Percentiles rank a stretch among this genome's conserved stretches.
phyloP scores from a whole-genome alignment of 2,113 vertebrate genomes.

The Poecile atricapillus region DNA sequence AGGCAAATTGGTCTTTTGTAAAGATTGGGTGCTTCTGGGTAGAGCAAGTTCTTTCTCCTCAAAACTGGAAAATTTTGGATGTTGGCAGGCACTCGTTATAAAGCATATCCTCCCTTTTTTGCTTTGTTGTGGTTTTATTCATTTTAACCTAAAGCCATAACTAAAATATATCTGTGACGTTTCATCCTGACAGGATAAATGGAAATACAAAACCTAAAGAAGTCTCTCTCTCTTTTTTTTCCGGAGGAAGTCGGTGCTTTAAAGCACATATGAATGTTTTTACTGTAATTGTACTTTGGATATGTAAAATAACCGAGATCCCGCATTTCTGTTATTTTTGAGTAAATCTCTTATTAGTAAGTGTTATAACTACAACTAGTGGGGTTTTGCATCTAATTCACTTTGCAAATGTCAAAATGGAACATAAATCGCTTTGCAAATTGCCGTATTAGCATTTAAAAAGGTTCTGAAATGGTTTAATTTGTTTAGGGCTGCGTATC shows the following conservation, averaged over 20 bases:
- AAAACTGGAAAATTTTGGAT: constrained; percentile 13
- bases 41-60: constrained; percentile 15
- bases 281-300: constrained; percentile 37
- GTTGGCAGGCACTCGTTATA: constrained; percentile 5
- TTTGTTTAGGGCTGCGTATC: constrained; percentile 53
- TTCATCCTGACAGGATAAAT: constrained; percentile 50
- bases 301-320: constrained; percentile 9
- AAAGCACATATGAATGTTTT: constrained; percentile 27
- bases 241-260: background rate
- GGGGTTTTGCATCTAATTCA: constrained; percentile 55
- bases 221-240: background rate
- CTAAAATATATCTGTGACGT: constrained; percentile 51
- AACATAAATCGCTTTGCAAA: constrained; percentile 60
- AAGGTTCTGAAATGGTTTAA: constrained; percentile 57
- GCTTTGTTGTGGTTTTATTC: constrained; percentile 56
- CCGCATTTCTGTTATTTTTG: constrained; percentile 38
- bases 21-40: background rate
- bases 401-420: constrained; percentile 57
- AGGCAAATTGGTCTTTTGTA: constrained; percentile 52
- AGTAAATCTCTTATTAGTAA: constrained; percentile 57
- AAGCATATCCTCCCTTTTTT: constrained; percentile 17
- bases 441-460: constrained; percentile 62
- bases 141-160: constrained; percentile 53
- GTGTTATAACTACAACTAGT: constrained; percentile 46
- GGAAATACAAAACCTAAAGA: constrained; percentile 10